Conservation (phyloP, 2,113 vertebrate species). For the Acanthisitta chloris region DNA sequence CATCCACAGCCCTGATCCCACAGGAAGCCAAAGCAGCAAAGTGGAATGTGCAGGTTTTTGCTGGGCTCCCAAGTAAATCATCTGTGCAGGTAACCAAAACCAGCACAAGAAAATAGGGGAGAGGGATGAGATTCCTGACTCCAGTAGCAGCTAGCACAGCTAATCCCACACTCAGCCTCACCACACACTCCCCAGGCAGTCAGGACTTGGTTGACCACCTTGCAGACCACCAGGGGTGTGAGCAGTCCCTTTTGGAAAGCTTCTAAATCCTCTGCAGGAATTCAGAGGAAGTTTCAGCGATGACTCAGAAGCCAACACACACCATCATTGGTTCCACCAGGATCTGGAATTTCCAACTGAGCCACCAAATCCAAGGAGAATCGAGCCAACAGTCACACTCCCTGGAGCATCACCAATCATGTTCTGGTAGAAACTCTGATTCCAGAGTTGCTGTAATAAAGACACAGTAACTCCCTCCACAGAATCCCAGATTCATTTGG, state of each 20-base stretch:
- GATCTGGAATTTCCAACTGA: not conserved
- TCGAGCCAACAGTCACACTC: fast-evolving
- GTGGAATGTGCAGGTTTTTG: fast-evolving
- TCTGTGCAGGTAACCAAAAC: not conserved
- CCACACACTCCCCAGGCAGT: fast-evolving
- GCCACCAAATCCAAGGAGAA: not conserved
- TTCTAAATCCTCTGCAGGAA: not conserved
- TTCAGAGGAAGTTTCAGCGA: not conserved
- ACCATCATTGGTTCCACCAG: fast-evolving
- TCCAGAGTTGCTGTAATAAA: not conserved
- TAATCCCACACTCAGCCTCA: not conserved
- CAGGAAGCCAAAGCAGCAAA: not conserved
- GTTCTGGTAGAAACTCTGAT: not conserved
- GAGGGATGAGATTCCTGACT: not conserved
- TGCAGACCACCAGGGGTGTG: not conserved
- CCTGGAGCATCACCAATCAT: fast-evolving
- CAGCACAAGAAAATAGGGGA: not conserved
- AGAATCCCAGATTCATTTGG: not conserved
- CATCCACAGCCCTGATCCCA: not conserved
- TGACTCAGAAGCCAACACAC: not conserved
- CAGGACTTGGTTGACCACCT: not conserved
- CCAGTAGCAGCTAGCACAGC: not conserved
- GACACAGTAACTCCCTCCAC: not conserved
- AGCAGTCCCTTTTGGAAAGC: not conserved
- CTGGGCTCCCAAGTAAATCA: not conserved